Evolutionary conservation across 2,113 vertebrate genomes (phyloP).

Genomic region (Lanius collurio): DNA sequence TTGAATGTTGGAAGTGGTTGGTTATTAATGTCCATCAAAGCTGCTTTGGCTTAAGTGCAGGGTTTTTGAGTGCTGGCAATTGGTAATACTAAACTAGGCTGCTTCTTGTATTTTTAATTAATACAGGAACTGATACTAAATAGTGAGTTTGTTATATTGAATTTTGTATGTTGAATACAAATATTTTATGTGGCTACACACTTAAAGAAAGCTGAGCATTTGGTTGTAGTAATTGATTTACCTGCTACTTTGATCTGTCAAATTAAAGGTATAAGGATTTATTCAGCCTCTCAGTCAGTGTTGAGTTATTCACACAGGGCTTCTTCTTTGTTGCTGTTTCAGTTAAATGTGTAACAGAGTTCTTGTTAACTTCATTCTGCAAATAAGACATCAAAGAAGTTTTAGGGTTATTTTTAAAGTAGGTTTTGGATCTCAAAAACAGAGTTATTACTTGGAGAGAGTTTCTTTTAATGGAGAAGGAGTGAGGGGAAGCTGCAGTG

Average conservation of each 20-base stretch:
- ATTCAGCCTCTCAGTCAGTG: not conserved
- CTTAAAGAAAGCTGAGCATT: not conserved
- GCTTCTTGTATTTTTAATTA: not conserved
- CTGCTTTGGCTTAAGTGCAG: not conserved
- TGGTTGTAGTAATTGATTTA: not conserved
- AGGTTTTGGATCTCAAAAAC: not conserved
- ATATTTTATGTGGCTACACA: not conserved
- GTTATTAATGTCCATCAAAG: not conserved
- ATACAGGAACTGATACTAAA: not conserved
- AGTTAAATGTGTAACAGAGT: not conserved
- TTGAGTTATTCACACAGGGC: not conserved
- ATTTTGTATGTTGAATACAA: not conserved
- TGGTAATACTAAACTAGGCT: not conserved
- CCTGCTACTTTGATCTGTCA: not conserved
- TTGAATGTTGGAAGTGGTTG: not conserved
- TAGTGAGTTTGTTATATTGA: not conserved
- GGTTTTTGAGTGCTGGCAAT: not conserved
- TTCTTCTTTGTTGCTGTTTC: not conserved
- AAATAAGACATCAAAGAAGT: not conserved
- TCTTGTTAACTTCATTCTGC: not conserved
- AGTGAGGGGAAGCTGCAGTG: not conserved
- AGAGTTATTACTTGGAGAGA: not conserved
- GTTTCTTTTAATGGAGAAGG: not conserved
- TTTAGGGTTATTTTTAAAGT: not conserved
- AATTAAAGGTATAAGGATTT: not conserved